phyloP scores from a whole-genome alignment of 2,888 invertebrate species.

The Oasisia sp. region DNA sequence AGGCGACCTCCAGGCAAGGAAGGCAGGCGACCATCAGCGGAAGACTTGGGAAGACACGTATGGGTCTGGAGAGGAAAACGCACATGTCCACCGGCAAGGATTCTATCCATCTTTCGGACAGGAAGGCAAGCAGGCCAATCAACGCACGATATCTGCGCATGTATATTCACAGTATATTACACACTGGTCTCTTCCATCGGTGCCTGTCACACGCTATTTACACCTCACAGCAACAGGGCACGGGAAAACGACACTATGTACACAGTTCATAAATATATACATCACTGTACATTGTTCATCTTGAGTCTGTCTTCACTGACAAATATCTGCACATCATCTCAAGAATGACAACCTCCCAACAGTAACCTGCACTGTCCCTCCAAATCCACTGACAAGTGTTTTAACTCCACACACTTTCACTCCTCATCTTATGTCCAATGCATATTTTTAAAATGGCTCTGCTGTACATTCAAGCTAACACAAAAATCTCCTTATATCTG shows the following conservation, averaged over 20 bases:
- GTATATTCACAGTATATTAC: background rate
- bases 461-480: background rate
- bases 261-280: conserved; percentile 4
- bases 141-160: background rate
- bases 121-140: background rate
- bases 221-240: background rate
- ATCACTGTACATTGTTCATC: background rate
- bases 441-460: background rate
- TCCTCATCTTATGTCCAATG: background rate
- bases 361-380: background rate
- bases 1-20: background rate
- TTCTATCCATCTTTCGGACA: background rate
- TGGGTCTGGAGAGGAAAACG: background rate
- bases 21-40: background rate
- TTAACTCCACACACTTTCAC: background rate
- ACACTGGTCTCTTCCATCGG: background rate
- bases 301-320: background rate
- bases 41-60: background rate
- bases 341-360: background rate
- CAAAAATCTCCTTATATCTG: background rate
- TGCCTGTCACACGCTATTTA: background rate
- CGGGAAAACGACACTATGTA: background rate
- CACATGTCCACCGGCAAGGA: background rate
- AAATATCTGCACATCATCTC: no score
- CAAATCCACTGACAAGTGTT: background rate